Conservation (phyloP, 2,113 vertebrate genomes). For the Oreochromis spilurus region DNA sequence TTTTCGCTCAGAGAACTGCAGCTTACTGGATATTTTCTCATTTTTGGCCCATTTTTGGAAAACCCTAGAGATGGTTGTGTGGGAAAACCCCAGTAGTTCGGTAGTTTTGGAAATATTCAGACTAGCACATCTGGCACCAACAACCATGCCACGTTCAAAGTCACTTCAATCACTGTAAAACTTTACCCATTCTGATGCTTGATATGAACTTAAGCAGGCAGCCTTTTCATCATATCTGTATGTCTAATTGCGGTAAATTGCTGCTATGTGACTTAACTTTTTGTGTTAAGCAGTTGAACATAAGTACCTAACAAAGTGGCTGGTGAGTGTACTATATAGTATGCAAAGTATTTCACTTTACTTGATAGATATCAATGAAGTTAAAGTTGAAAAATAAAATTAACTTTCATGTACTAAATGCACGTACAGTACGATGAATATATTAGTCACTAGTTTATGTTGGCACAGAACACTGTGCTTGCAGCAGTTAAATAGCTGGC, state of each 20-base stretch:
- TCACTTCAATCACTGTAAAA: neutral
- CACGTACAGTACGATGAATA: neutral
- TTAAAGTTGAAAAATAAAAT: neutral
- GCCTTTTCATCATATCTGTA: neutral
- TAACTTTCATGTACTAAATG: neutral
- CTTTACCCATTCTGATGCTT: neutral
- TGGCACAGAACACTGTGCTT: neutral
- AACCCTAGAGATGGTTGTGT: neutral
- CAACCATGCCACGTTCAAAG: neutral
- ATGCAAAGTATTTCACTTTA: neutral
- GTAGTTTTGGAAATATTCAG: neutral
- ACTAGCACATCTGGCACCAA: neutral
- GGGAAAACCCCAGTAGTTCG: neutral
- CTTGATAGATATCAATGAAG: neutral
- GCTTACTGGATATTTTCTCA: neutral
- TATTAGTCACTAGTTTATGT: neutral
- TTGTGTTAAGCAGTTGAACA: neutral
- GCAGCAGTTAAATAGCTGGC: neutral
- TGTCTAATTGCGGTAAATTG: neutral
- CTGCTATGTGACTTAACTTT: neutral
- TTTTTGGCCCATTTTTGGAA: neutral
- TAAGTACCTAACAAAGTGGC: neutral
- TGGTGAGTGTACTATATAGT: neutral
- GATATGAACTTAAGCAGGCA: neutral
- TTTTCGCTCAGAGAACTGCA: neutral